Evolutionary conservation across 2,113 vertebrate genomes (phyloP).

Genomic region (Cyanoderma ruficeps): DNA sequence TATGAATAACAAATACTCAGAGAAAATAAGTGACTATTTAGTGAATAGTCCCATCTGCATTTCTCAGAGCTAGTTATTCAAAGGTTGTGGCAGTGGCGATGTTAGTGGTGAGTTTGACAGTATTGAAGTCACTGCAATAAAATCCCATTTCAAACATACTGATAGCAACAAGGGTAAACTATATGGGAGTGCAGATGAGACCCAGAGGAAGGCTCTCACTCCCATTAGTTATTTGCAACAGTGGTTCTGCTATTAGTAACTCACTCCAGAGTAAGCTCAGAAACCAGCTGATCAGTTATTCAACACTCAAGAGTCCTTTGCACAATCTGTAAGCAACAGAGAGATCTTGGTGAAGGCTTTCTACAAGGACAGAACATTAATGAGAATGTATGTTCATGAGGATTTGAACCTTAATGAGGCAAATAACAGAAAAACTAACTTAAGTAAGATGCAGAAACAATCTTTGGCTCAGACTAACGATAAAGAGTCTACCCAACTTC

Average conservation of each 20-base stretch:
- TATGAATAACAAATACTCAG: slow-evolving; percentile 25
- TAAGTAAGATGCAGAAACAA: not conserved
- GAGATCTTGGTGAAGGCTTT: not conserved
- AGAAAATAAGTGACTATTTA: slow-evolving; percentile 24
- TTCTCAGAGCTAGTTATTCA: not conserved
- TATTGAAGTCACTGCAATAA: not conserved
- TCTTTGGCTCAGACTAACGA: not conserved
- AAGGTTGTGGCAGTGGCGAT: rapidly evolving
- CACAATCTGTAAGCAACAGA: not conserved
- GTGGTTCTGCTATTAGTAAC: not conserved
- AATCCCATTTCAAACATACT: not conserved
- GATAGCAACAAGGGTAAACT: not conserved
- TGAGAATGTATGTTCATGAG: not conserved
- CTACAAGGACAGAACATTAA: slow-evolving; percentile 5
- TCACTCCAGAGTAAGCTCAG: not conserved
- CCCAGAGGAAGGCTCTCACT: not conserved
- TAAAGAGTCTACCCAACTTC: not conserved
- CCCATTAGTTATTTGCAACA: not conserved
- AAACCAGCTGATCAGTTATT: not conserved
- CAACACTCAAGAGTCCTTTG: slow-evolving; percentile 1
- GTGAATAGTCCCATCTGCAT: not conserved
- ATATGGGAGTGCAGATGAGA: not conserved
- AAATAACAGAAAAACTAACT: slow-evolving; percentile 5
- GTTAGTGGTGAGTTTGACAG: not conserved
- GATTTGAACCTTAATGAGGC: not conserved